These are phyloP conservation scores for Eretmocerus hayati DNA, from an alignment of 2,888 invertebrate genomes.

Conservation along the genomic window DNA sequence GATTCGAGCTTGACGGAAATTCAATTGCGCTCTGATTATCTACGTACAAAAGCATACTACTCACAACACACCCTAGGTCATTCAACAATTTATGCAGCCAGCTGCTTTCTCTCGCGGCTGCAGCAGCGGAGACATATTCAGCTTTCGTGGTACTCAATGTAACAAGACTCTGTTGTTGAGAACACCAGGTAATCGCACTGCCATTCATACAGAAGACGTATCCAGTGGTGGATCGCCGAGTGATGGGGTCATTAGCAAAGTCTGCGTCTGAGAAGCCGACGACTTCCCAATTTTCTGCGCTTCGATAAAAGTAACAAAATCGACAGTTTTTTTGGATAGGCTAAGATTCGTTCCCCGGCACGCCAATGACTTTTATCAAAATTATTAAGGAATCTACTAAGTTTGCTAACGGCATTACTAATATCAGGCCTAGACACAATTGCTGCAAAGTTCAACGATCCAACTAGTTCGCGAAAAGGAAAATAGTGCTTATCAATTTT, in stretches of 20 bases:
- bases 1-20: background rate
- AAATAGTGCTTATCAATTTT: background rate
- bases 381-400: background rate
- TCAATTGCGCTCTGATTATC: conserved; percentile 6
- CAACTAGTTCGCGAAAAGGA: background rate
- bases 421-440: conserved; percentile 6
- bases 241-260: background rate
- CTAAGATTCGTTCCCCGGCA: background rate
- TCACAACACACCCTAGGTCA: background rate
- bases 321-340: background rate
- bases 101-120: conserved; percentile 1
- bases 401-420: background rate
- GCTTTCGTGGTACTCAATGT: conserved; percentile 3
- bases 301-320: no score
- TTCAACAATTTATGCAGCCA: conserved; percentile 2
- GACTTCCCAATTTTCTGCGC: background rate
- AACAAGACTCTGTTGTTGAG: conserved; percentile 3
- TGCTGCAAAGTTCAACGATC: conserved; percentile 1
- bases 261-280: background rate
- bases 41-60: background rate
- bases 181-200: conserved; percentile 2
- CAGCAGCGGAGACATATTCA: conserved; percentile 1
- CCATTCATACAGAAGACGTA: background rate
- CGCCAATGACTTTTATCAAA: background rate
- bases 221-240: conserved; percentile 2